Evolutionary conservation across 2,888 invertebrate genomes (phyloP).

Genomic region (Steinernema hermaphroditum): DNA sequence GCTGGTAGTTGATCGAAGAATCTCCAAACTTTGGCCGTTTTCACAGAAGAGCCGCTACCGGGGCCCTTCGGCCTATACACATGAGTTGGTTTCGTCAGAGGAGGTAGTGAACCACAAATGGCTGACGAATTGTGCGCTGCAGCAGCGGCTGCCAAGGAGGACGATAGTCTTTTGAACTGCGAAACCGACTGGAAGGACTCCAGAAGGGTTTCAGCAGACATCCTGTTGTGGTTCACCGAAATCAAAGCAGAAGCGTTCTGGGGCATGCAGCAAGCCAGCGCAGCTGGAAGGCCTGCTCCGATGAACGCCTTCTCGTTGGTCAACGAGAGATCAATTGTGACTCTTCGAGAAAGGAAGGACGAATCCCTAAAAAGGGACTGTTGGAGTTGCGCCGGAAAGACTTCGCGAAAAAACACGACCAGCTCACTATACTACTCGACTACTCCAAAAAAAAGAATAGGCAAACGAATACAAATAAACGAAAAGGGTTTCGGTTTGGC

Average conservation of each 20-base stretch:
- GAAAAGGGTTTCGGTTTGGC: slow-evolving; percentile 27
- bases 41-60: slow-evolving; percentile 43
- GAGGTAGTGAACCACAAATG: background rate
- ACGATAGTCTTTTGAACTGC: slow-evolving; percentile 12
- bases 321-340: slow-evolving; percentile 28
- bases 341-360: background rate
- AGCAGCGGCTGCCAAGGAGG: background rate
- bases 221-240: slow-evolving; percentile 5
- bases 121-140: slow-evolving; percentile 7
- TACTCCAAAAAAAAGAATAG: slow-evolving; percentile 4
- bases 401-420: slow-evolving; percentile 13
- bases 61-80: background rate
- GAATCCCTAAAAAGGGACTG: slow-evolving; percentile 10
- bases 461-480: slow-evolving; percentile 25
- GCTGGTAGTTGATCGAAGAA: slow-evolving; percentile 61
- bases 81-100: slow-evolving; percentile 10
- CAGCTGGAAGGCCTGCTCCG: slow-evolving; percentile 25
- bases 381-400: background rate
- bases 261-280: slow-evolving; percentile 15
- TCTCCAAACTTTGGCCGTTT: slow-evolving; percentile 57
- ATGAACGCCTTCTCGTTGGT: slow-evolving; percentile 16
- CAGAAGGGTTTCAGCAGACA: slow-evolving; percentile 5
- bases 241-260: slow-evolving; percentile 11
- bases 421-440: background rate
- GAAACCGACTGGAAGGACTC: slow-evolving; percentile 13